A percentile compares a stretch with the other conserved stretches of the same genome.
Evolutionary conservation across 2,797 vertebrate genomes (phyloP).

Genomic region (Protonibea diacanthus): DNA sequence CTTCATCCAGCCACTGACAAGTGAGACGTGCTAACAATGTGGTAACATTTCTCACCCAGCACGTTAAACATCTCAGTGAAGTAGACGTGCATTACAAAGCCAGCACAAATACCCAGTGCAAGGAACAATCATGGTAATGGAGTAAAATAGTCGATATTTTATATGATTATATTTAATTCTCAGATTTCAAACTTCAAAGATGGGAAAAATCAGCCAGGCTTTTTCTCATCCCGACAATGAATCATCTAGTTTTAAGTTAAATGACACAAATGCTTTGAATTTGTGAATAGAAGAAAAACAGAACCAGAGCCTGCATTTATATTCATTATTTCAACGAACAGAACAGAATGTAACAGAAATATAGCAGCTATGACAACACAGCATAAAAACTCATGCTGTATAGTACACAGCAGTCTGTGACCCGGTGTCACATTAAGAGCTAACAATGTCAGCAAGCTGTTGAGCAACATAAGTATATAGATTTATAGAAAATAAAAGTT

Average conservation of each 20-base stretch:
- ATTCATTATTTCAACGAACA: slow-evolving; percentile 1
- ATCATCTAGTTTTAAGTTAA: background rate
- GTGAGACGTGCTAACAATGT: slow-evolving; percentile 21
- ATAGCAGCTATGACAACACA: background rate
- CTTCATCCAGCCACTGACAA: slow-evolving; percentile 4
- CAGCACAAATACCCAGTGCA: background rate
- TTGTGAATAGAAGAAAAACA: slow-evolving; percentile 7
- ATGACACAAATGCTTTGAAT: background rate
- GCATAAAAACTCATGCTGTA: background rate
- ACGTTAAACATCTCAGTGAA: slow-evolving; percentile 16
- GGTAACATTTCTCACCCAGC: slow-evolving; percentile 2
- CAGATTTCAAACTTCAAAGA: background rate
- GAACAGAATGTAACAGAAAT: background rate
- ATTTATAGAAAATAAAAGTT: background rate
- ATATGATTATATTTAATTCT: background rate
- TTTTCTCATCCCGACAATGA: slow-evolving; percentile 3
- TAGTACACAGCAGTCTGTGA: background rate
- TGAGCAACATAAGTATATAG: background rate
- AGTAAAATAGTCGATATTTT: background rate
- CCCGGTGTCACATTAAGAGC: background rate
- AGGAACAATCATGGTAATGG: background rate
- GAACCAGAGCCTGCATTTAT: background rate
- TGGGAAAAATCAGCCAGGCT: background rate
- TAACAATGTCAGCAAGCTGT: slow-evolving; percentile 8
- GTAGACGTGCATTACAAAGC: background rate